Evolutionary conservation across 2,113 vertebrate genomes (phyloP), one percentile per base, ranked within the genome.

Genomic region (Bostrychus sinensis): DNA sequence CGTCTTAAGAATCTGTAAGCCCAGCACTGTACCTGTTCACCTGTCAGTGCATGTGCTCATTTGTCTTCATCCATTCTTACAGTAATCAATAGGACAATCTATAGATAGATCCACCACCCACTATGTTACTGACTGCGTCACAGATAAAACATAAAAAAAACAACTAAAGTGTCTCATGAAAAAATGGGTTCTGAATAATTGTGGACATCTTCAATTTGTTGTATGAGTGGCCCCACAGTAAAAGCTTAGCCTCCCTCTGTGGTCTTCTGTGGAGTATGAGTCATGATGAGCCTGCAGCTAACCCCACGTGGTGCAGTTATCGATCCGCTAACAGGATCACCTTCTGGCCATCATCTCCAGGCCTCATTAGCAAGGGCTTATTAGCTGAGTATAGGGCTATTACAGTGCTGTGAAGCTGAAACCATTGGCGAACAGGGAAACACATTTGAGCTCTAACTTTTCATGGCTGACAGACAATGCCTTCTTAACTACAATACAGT

Each of bases 331-430:
- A 56, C 37, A 37, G 86, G 80, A 88, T 88, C 87, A 89, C 86
- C 89, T 88, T 81, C 84, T 85, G 81, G 80, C 66, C 79, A 77
- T 78, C 82, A 82, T 83, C 85, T 81, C 77, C 64, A 50, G 61
- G 81, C 81, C 77, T 91, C 85, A 89, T 91, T 89, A 89, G 78
- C 83, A 74, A 48, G 56, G 75, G 76, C 78, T 87, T 88, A 86
- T 85, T 89, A 88, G 56, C 71, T 76, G 73, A 86, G 70, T 28
- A 48, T 25, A 25, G 78, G 56, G 53, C 65, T 72, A 63, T 72
- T 77, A 72, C 59, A 70, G 67, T 55, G 59, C 56, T 66, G 62
- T 77, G 63, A 50, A 75, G 68, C 72, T 69, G 72, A 72, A 80
- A 56, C 62, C 50, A 25, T n/a, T 13, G 3, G 60, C 59, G 50